Base-by-base conservation (phyloP, 2,888 invertebrate species). In the Plagiodera versicolora region DNA sequence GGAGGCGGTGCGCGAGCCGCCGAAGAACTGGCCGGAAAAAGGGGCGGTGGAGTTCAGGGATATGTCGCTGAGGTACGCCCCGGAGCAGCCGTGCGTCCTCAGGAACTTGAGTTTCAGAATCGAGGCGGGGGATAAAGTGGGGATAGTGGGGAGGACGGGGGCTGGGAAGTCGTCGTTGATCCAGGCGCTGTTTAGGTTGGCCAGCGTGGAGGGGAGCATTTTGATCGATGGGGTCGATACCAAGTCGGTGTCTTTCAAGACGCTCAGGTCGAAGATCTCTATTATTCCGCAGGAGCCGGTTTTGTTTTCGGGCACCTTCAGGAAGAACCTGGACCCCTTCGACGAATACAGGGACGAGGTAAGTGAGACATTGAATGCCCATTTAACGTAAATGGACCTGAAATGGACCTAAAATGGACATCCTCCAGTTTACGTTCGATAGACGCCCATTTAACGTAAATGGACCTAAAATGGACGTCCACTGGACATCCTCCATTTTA, bases 321-420 rank as follows among this genome's bases (percentile, higher is more conserved):
- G 95, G 1, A 89, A 89, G 74, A 96, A 96, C 81, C 83, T 96
- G 59, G 95, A 95, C 81, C 95, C 95, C 0, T 95, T 95, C 78
- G 87, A 89, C 65, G 88, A 89, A 72, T 90, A 89, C 73, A 83
- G 86, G 0, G 95, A 95, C 70, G 84, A 85, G 10, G 85, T 89
- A 63, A 53, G 63, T 55, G 17, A 20, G 9, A 24, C 24, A 24
- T 24, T 24, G 24, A 24, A 24, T n/a, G n/a, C n/a, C n/a, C n/a
- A n/a, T n/a, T n/a, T n/a, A n/a, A n/a, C n/a, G n/a, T n/a, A n/a
- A n/a, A n/a, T n/a, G n/a, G n/a, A n/a, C n/a, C n/a, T n/a, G n/a
- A n/a, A n/a, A n/a, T n/a, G n/a, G n/a, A n/a, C n/a, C n/a, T n/a
- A n/a, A n/a, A n/a, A n/a, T n/a, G n/a, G n/a, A n/a, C n/a, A n/a